Conservation (phyloP, 1,140 invertebrate genomes). For the Ceratosolen fusciceps region DNA sequence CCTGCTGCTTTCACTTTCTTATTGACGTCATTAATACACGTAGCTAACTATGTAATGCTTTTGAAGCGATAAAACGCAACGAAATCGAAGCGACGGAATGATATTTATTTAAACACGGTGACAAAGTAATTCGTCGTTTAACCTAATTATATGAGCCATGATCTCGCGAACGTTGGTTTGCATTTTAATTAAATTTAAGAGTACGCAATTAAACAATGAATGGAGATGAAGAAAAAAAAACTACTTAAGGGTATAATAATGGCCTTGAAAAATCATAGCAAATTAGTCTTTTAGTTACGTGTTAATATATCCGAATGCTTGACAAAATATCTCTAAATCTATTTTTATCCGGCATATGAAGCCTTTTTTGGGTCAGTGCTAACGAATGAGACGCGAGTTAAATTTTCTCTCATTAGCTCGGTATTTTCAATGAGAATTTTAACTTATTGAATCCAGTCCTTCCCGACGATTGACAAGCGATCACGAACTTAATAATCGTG, state of each 20-base stretch:
- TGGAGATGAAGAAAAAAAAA: too few species aligned
- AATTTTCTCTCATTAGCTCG: background rate
- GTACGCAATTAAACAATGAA: too few species aligned
- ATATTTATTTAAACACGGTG: too few species aligned
- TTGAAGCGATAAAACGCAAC: background rate
- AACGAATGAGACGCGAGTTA: constrained; percentile 20
- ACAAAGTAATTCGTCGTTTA: too few species aligned
- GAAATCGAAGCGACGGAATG: background rate
- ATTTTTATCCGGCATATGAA: constrained; percentile 33
- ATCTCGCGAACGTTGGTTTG: too few species aligned
- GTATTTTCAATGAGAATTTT: too few species aligned
- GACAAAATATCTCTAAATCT: constrained; percentile 18
- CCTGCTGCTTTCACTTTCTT: constrained; percentile 42
- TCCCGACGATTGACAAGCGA: too few species aligned
- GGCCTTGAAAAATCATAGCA: constrained; percentile 18
- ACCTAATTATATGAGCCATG: too few species aligned
- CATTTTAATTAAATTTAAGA: too few species aligned
- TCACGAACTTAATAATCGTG: too few species aligned
- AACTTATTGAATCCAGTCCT: too few species aligned
- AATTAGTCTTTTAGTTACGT: background rate
- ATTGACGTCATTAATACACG: constrained; percentile 41
- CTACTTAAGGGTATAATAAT: background rate
- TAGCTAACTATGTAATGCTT: constrained; percentile 35
- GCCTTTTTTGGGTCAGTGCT: constrained; percentile 27
- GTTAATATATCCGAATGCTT: constrained; percentile 25